Percentiles rank a stretch among this genome's conserved stretches.
Evolutionary conservation across 2,797 vertebrate genomes (phyloP).

Genomic region (Morelia viridis): DNA sequence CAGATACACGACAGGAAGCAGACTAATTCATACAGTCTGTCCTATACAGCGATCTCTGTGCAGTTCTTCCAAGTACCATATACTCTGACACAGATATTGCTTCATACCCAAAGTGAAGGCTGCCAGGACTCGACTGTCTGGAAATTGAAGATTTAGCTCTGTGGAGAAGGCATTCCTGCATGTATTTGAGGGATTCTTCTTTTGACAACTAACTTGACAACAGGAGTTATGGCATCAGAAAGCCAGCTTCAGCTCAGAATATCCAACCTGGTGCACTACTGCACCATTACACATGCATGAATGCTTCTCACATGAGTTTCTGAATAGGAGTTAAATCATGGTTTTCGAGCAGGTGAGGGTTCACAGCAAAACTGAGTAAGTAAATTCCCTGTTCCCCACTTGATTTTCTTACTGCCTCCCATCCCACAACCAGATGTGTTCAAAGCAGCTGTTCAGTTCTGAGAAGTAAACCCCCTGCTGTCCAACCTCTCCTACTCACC

Average conservation of each 20-base stretch:
- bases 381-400: neutral
- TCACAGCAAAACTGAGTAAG: neutral
- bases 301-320: neutral
- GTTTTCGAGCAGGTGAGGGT: neutral
- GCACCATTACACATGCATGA: neutral
- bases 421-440: neutral
- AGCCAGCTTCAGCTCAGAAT: neutral
- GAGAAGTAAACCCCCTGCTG: neutral
- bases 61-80: neutral
- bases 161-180: neutral
- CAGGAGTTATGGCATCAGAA: neutral
- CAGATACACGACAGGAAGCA: conserved; percentile 23
- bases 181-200: neutral
- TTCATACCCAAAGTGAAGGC: neutral
- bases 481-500: neutral
- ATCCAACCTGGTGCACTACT: neutral
- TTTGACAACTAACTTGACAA: neutral
- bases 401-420: neutral
- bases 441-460: neutral
- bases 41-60: neutral
- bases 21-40: neutral
- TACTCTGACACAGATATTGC: neutral
- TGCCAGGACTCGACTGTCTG: neutral
- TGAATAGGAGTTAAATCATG: neutral
- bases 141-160: neutral